Base-by-base conservation (phyloP, 2,888 invertebrate genomes). In the Luperina nickerlii region DNA sequence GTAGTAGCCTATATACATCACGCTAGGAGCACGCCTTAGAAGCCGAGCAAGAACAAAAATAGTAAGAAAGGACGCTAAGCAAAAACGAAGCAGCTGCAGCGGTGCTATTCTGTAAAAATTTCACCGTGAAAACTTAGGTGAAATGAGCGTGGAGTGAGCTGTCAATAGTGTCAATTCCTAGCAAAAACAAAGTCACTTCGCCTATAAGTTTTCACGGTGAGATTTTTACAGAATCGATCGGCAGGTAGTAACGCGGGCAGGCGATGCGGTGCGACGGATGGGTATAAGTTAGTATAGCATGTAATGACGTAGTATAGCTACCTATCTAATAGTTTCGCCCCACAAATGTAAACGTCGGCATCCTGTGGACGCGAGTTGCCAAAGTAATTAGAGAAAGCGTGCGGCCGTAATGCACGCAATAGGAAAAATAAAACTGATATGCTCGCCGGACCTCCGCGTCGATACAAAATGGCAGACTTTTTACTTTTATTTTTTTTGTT, bases 331-430 rank as follows among this genome's bases (percentile, higher is more conserved):
- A 89, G 86, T 80, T 86, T 83, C 85, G 91, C 81, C 87, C 91
- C 81, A 92, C 89, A 89, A 90, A 90, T 84, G 83, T 89, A 84
- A 90, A 80, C 83, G 83, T 78, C 69, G 24, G 85, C 86, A 90
- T 91, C 90, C 92, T 91, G 90, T 88, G 86, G 85, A 92, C 92
- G 91, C 90, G 90, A 91, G 84, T 86, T 75, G 92, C 89, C 84
- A 86, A 87, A 88, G 87, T 92, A 91, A 93, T 93, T 92, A 93
- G 95, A 94, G 95, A 95, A 95, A 95, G 95, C 89, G 83, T 84
- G 82, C 81, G 81, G 84, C 77, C 83, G 79, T 60, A 80, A 86
- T 70, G 82, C 86, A 86, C 82, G 87, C 86, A 78, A 89, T 78
- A 84, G 79, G 82, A 85, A 83, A 87, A 90, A 90, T 88, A 87